These are phyloP conservation scores for Clinocottus analis DNA, from an alignment of 2,113 vertebrate species.

Conservation along the genomic window DNA sequence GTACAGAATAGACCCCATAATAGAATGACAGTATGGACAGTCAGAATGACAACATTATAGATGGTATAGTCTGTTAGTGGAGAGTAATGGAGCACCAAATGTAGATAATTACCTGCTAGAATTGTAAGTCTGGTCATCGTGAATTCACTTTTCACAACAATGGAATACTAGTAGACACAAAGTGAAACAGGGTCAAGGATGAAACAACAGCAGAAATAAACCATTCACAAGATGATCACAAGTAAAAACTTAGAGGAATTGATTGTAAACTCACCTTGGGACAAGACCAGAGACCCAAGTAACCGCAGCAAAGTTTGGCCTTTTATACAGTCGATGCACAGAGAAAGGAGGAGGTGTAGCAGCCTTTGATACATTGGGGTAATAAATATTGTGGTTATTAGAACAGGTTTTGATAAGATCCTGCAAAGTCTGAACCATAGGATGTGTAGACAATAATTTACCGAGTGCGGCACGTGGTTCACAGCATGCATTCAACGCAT, in stretches of 20 bases:
- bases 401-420: conserved; percentile 51
- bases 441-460: conserved; percentile 49
- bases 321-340: conserved; percentile 55
- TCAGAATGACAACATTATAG: not conserved
- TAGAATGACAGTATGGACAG: not conserved
- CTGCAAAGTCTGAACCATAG: not conserved
- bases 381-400: conserved; percentile 49
- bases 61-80: not conserved
- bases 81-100: not conserved
- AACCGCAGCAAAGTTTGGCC: not conserved
- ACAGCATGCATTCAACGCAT: not conserved
- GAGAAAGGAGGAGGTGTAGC: conserved; percentile 3
- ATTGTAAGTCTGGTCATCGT: conserved; percentile 74
- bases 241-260: not conserved
- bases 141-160: not conserved
- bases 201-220: not conserved
- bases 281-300: conserved; percentile 17
- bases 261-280: conserved; percentile 43
- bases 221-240: not conserved
- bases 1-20: not conserved
- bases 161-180: conserved; percentile 33
- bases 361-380: not conserved
- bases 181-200: not conserved
- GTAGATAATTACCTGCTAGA: conserved; percentile 68
- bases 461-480: not conserved